Evolutionary conservation across 2,113 vertebrate species (phyloP), one percentile per base, ranked within the genome.

Genomic region (Sardina pilchardus): DNA sequence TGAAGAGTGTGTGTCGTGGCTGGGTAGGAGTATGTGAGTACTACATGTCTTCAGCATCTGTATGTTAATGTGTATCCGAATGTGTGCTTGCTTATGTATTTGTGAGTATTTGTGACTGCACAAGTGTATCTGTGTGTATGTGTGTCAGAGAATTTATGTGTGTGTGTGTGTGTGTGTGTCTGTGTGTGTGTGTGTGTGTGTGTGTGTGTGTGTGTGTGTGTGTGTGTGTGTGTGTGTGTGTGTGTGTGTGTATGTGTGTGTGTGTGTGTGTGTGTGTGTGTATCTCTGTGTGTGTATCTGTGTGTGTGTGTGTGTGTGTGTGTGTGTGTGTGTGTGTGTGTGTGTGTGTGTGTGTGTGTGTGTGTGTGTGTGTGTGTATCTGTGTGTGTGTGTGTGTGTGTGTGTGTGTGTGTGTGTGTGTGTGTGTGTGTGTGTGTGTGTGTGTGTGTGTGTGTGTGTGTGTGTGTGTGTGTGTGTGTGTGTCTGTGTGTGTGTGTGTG

Each of bases 401-500:
- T 6, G 24, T 30, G 63, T 67, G 63, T 67, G n/a, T 67, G 26
- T 67, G 45, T 53, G 82, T 84, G 53, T 82, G 78, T 81, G 50
- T 71, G 45, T 84, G 85, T 89, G 83, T 85, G 85, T 17, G n/a
- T 78, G 30, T 50, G 43, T 85, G 56, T 81, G 50, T 53, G 39
- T 82, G 50, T 78, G 56, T 81, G 45, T 82, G 47, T 59, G 86
- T 82, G 83, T 80, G 63, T 45, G 44, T 84, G 87, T 80, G 82
- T 86, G 81, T 87, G 26, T 84, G 44, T 83, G 81, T 83, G 78
- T 85, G 85, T 87, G 82, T 89, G 45, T 87, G 81, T 86, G 75
- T 86, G 84, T 88, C 87, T 88, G 81, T 88, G 87, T 90, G 85
- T 90, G 88, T 89, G 85, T 90, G 85, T 86, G 88, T 88, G 89